Conservation (phyloP, 2,113 vertebrate species). For the Tetraodon nigroviridis region DNA sequence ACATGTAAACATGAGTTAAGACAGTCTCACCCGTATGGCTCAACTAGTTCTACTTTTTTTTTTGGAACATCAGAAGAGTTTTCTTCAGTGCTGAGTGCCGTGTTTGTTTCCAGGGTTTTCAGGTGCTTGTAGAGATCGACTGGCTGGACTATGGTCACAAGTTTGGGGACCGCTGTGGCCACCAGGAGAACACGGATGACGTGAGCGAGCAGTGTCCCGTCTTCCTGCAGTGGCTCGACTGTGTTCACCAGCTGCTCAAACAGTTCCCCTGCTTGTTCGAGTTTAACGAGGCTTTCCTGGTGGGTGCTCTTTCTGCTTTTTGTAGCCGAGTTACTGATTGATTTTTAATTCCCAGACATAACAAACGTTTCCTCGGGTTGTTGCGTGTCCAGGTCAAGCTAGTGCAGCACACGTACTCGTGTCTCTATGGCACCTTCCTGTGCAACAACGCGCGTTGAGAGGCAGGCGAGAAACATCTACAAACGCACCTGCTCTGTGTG, state of each 20-base stretch:
- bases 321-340: not conserved
- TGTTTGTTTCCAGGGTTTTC: slow-evolving; percentile 81
- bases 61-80: no score
- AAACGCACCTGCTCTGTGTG: slow-evolving; percentile 94
- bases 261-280: slow-evolving; percentile 98
- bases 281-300: slow-evolving; percentile 97
- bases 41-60: no score
- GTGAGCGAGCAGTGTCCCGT: slow-evolving; percentile 96
- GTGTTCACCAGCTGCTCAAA: slow-evolving; percentile 93
- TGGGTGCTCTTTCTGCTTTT: slow-evolving; percentile 61
- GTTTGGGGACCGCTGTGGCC: slow-evolving; percentile 96
- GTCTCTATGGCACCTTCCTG: slow-evolving; percentile 95
- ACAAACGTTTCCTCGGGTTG: not conserved
- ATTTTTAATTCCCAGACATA: not conserved
- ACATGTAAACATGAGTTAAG: no score
- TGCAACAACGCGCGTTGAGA: slow-evolving; percentile 90
- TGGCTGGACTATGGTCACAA: slow-evolving; percentile 98
- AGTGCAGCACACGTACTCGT: slow-evolving; percentile 97
- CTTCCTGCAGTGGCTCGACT: slow-evolving; percentile 98
- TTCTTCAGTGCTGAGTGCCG: no score
- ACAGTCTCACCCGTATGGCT: no score
- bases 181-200: slow-evolving; percentile 92
- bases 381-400: slow-evolving; percentile 84
- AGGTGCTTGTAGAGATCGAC: slow-evolving; percentile 93
- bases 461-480: slow-evolving; percentile 88